Percentiles rank a stretch among this genome's conserved stretches.
Conservation (phyloP, 2,888 invertebrate species). For the Xylota segnis region DNA sequence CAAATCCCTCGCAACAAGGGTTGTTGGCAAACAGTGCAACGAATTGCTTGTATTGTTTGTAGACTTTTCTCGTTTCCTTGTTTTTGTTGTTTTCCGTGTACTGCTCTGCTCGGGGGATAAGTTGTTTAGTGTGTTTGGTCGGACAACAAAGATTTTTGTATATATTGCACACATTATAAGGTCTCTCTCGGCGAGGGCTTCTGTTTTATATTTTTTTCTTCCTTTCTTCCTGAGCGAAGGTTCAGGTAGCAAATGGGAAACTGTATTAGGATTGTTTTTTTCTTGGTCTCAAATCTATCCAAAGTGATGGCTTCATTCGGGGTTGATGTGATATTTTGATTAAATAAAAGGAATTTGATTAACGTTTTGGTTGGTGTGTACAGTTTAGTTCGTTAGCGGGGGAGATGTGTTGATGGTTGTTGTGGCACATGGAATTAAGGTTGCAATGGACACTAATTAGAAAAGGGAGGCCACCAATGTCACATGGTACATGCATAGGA, state of each 20-base stretch:
- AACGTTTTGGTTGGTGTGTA: constrained; percentile 49
- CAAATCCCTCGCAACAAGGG: constrained; percentile 72
- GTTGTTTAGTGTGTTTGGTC: constrained; percentile 72
- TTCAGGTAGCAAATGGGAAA: constrained; percentile 63
- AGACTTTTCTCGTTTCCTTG: constrained; percentile 74
- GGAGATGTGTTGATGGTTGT: constrained; percentile 36
- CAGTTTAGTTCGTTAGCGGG: constrained; percentile 35
- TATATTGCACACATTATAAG: constrained; percentile 50
- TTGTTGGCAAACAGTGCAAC: constrained; percentile 74
- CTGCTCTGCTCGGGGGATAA: constrained; percentile 16
- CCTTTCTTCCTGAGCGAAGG: constrained; percentile 15
- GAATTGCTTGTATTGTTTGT: constrained; percentile 76
- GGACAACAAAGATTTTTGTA: constrained; percentile 64
- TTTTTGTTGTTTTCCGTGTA: constrained; percentile 56
- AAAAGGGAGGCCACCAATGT: too few species aligned
- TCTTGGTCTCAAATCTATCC: constrained; percentile 23
- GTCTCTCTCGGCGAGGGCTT: constrained; percentile 46
- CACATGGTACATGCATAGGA: too few species aligned
- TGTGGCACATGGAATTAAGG: constrained; percentile 49
- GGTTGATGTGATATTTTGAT: constrained; percentile 74
- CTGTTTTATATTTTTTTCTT: constrained; percentile 44
- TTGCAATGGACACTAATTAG: constrained; percentile 7
- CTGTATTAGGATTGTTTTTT: constrained; percentile 22
- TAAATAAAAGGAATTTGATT: constrained; percentile 70
- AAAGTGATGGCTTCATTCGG: constrained; percentile 63